Evolutionary conservation across 2,888 invertebrate genomes (phyloP).

Genomic region (Parapristionchus giblindavisi): DNA sequence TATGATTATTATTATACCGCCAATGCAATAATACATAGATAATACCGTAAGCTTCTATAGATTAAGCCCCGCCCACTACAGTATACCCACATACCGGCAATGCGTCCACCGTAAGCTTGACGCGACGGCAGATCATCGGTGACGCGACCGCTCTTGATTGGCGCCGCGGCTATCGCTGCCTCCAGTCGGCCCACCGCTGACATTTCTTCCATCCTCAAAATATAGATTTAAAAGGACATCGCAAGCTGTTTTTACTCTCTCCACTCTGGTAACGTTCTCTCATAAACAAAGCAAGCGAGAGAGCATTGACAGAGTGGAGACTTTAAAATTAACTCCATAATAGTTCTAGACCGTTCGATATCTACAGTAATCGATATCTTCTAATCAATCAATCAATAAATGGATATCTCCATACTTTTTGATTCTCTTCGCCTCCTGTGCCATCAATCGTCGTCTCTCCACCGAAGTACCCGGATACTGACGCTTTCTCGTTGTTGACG

Average conservation of each 20-base stretch:
- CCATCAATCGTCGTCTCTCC: neutral
- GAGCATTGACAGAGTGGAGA: too few relatives aligned
- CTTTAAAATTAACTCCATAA: too few relatives aligned
- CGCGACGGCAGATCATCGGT: conserved; percentile 1
- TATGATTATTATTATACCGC: too few relatives aligned
- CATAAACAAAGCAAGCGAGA: neutral
- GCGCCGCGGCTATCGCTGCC: neutral
- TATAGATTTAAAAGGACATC: neutral
- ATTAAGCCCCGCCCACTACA: neutral
- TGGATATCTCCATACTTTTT: neutral
- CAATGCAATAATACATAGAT: too few relatives aligned
- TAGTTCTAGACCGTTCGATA: too few relatives aligned
- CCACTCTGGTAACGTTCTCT: too few relatives aligned
- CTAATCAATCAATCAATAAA: too few relatives aligned
- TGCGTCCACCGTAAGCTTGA: neutral
- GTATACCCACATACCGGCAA: neutral
- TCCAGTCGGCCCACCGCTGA: conserved; percentile 7
- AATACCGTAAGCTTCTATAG: neutral
- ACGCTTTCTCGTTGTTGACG: too few relatives aligned
- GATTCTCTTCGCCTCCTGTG: neutral
- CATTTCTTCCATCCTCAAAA: neutral
- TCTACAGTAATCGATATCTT: too few relatives aligned
- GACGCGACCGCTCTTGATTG: neutral
- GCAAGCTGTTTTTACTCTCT: neutral
- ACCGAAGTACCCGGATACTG: neutral